Evolutionary conservation across 2,888 invertebrate genomes (phyloP), one percentile per base, ranked within the genome.

Genomic region (Papilio gigon): DNA sequence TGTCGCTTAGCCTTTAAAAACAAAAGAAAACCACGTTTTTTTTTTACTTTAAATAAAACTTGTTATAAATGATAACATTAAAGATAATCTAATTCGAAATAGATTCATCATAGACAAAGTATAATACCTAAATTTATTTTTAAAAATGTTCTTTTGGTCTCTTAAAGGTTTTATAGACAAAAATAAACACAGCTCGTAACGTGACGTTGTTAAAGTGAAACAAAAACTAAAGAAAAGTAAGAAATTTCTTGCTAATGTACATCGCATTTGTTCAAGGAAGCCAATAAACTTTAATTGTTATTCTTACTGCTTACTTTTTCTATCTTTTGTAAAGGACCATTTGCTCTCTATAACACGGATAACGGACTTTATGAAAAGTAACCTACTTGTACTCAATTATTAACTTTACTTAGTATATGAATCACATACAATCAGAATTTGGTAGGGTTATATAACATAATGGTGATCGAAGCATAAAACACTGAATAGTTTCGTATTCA

Each of bases 401-500:
- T n/a, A n/a, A n/a, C n/a, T n/a, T n/a, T n/a, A n/a, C n/a, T n/a
- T 35, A 40, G 22, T 22, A 12, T 1, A 22, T 22, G 27, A n/a
- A 50, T 6, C 50, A 22, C 22, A 20, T 20, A 47, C 3, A 47
- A 47, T 12, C 5, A 12, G 6, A 2, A n/a, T 22, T 25, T 4
- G 25, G 25, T 22, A 14, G 20, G 2, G 44, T 44, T 25, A 50
- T 50, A 22, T 50, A 2, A 47, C 22, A 6, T 53, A 53, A 27
- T 53, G 25, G 53, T 53, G 53, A 30, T 53, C 27, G n/a, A 53
- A 4, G 30, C 30, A 30, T 56, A n/a, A 56, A 30, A 56, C 53
- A 56, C 30, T 56, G 53, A 30, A 56, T 56, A 56, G 53, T 56
- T 56, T 56, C 9, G 30, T 56, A 56, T 56, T 56, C 53, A 40